These are phyloP conservation scores for Vulpes vulpes DNA, from an alignment of 2,113 vertebrate species.

Conservation along the genomic window DNA sequence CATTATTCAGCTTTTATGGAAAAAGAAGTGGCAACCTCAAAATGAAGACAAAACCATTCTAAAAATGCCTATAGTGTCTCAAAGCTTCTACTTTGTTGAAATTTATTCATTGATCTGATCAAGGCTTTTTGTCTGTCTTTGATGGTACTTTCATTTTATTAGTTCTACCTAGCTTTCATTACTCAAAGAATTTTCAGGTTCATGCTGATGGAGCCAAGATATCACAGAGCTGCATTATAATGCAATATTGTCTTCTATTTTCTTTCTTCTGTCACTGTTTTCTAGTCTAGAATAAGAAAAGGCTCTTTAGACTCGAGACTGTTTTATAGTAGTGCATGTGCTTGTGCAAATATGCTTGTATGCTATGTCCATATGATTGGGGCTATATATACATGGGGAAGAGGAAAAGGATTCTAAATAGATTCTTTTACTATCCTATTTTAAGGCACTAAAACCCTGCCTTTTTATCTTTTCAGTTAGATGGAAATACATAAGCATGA, in stretches of 20 bases:
- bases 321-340: constrained; percentile 28
- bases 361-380: background rate
- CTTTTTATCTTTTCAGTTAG: background rate
- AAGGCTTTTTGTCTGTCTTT: constrained; percentile 1
- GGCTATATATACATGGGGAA: background rate
- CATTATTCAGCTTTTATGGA: constrained; percentile 52
- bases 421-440: background rate
- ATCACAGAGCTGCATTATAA: background rate
- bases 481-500: background rate
- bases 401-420: background rate
- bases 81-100: background rate
- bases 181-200: constrained; percentile 25
- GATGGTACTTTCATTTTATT: background rate
- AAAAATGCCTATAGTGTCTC: background rate
- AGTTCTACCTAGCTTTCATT: background rate
- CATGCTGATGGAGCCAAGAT: background rate
- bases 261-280: background rate
- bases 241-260: background rate
- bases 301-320: background rate
- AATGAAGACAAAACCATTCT: constrained; percentile 50
- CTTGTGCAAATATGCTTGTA: constrained; percentile 5
- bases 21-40: constrained; percentile 52
- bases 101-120: constrained; percentile 21
- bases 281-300: background rate
- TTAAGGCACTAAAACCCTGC: background rate